Conservation (phyloP, 2,113 vertebrate genomes). For the Balaeniceps rex region DNA sequence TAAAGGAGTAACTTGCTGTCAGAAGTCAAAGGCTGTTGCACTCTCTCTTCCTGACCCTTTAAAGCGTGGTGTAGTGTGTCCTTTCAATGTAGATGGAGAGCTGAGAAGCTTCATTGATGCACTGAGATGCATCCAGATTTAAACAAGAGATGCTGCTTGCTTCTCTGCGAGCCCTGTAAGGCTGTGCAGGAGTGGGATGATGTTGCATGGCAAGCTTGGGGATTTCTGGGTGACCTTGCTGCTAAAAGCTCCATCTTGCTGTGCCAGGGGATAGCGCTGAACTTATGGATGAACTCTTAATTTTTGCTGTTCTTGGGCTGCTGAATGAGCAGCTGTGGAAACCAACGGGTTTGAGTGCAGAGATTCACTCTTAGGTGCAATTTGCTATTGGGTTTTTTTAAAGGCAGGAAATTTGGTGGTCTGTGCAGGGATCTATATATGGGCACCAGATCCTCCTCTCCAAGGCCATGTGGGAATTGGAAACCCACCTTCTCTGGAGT, state of each 20-base stretch:
- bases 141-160: neutral
- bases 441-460: neutral
- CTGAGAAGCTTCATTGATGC: neutral
- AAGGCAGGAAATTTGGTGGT: neutral
- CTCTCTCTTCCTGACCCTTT: neutral
- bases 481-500: neutral
- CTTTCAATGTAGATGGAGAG: neutral
- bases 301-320: neutral
- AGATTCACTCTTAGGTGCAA: neutral
- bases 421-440: neutral
- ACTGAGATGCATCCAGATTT: neutral
- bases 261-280: neutral
- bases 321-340: neutral
- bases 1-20: neutral
- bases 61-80: neutral
- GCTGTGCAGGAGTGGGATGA: neutral
- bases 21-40: neutral
- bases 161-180: neutral
- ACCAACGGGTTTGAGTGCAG: too few relatives aligned
- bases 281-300: neutral
- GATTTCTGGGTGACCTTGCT: neutral
- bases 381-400: neutral
- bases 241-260: neutral
- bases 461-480: neutral
- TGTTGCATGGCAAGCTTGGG: neutral